Evolutionary conservation across 2,797 vertebrate species (phyloP).

Genomic region (Helostoma temminkii): DNA sequence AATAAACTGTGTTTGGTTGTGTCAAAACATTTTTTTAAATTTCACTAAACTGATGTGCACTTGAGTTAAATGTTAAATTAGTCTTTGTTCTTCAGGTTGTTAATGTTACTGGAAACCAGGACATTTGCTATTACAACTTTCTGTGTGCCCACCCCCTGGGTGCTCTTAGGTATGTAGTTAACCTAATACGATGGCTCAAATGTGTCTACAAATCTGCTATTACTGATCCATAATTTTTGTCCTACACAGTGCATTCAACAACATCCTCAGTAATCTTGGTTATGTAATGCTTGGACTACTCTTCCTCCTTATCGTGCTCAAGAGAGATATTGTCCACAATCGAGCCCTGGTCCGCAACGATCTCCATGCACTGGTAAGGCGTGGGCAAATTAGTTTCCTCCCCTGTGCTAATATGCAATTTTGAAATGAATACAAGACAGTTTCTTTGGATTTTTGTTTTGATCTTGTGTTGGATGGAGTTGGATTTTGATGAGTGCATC

Average conservation of each 20-base stretch:
- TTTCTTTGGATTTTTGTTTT: too few species aligned
- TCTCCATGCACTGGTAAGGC: conserved; percentile 85
- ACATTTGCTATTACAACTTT: conserved; percentile 99
- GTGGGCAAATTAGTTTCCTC: too few species aligned
- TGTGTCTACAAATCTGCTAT: not conserved
- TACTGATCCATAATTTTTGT: not conserved
- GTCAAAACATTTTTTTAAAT: not conserved
- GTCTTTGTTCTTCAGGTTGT: conserved; percentile 86
- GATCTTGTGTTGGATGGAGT: too few species aligned
- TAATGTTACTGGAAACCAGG: conserved; percentile 96
- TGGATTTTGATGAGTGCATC: too few species aligned
- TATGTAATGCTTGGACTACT: conserved; percentile 96
- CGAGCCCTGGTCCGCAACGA: conserved; percentile 88
- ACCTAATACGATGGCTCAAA: not conserved
- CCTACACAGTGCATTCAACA: conserved; percentile 92
- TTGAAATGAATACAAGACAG: too few species aligned
- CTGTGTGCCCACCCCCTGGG: conserved; percentile 95
- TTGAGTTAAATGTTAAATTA: not conserved
- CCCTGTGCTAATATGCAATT: too few species aligned
- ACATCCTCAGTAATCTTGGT: conserved; percentile 97
- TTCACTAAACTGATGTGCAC: not conserved
- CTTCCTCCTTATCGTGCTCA: conserved; percentile 94
- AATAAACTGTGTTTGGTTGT: not conserved
- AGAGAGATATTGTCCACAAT: conserved; percentile 92
- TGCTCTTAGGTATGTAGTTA: conserved; percentile 88